A percentile compares a stretch with the other conserved stretches of the same genome.
Conservation (phyloP, 2,113 vertebrate species). For the Gnathonemus longibarbis region DNA sequence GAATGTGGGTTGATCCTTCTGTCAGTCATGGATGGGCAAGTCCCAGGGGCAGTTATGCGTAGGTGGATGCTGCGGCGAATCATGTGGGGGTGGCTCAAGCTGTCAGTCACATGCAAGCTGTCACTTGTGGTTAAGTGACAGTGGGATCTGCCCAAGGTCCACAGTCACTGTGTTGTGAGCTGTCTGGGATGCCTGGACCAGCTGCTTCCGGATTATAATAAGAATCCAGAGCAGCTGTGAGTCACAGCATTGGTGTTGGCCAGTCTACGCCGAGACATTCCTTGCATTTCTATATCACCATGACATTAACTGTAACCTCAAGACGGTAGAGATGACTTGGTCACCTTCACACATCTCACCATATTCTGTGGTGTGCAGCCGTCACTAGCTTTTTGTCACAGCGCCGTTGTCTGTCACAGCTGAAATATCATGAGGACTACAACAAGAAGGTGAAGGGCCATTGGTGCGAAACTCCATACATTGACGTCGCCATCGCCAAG, state of each 20-base stretch:
- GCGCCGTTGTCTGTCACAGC: constrained; percentile 49
- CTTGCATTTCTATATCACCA: not conserved
- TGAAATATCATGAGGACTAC: constrained; percentile 87
- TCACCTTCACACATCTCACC: not conserved
- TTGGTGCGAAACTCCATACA: constrained; percentile 95
- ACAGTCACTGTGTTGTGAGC: not conserved
- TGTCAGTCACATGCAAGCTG: not conserved
- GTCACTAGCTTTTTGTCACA: not conserved
- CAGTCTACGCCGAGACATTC: not conserved
- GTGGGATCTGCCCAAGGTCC: not conserved
- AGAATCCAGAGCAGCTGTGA: constrained; percentile 18
- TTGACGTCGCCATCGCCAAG: constrained; percentile 79
- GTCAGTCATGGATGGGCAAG: not conserved
- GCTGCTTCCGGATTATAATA: constrained; percentile 43
- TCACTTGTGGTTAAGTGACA: not conserved
- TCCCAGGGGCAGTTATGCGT: not conserved
- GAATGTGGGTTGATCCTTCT: not conserved
- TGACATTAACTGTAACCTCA: not conserved
- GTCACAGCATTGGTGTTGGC: not conserved
- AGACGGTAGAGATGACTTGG: not conserved
- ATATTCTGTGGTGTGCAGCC: not conserved
- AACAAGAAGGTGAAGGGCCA: constrained; percentile 87
- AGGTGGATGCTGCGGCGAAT: not conserved
- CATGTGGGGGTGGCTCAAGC: not conserved
- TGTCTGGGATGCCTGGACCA: constrained; percentile 30